Percentiles rank a stretch among this genome's conserved stretches.
Evolutionary conservation across 2,797 vertebrate species (phyloP).

Genomic region (Acanthurus lineatus): DNA sequence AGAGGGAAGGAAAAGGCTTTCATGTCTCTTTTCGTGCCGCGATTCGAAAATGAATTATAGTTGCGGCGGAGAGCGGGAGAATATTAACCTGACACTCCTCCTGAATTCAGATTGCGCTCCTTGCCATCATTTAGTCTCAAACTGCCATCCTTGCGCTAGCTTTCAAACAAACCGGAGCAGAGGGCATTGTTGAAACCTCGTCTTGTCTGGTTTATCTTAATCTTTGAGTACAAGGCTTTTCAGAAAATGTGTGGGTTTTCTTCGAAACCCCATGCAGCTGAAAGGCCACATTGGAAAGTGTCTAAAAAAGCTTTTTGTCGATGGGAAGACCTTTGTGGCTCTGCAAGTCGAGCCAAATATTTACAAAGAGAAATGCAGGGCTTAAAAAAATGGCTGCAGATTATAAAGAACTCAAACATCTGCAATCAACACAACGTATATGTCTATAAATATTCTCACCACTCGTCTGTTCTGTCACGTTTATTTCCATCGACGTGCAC

Average conservation of each 20-base stretch:
- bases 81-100: conserved; percentile 74
- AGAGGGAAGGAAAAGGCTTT: conserved; percentile 70
- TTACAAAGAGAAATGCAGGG: neutral
- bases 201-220: conserved; percentile 53
- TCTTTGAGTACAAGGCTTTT: conserved; percentile 37
- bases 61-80: conserved; percentile 49
- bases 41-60: conserved; percentile 72
- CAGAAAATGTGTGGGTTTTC: conserved; percentile 10
- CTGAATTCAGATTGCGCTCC: conserved; percentile 65
- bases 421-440: neutral
- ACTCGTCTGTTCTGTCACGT: neutral
- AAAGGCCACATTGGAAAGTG: conserved; percentile 15
- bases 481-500: conserved; percentile 19
- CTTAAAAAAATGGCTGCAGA: neutral
- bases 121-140: conserved; percentile 45
- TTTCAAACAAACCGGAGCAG: conserved; percentile 55
- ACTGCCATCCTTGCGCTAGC: conserved; percentile 18
- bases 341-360: neutral
- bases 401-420: neutral
- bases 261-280: conserved; percentile 3
- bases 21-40: conserved; percentile 62
- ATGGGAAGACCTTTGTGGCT: neutral
- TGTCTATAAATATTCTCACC: neutral
- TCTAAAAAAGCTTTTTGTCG: neutral
- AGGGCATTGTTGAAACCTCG: conserved; percentile 44